A percentile compares a stretch with the other conserved stretches of the same genome.
phyloP scores from a whole-genome alignment of 2,797 vertebrate genomes.

The Peromyscus eremicus region DNA sequence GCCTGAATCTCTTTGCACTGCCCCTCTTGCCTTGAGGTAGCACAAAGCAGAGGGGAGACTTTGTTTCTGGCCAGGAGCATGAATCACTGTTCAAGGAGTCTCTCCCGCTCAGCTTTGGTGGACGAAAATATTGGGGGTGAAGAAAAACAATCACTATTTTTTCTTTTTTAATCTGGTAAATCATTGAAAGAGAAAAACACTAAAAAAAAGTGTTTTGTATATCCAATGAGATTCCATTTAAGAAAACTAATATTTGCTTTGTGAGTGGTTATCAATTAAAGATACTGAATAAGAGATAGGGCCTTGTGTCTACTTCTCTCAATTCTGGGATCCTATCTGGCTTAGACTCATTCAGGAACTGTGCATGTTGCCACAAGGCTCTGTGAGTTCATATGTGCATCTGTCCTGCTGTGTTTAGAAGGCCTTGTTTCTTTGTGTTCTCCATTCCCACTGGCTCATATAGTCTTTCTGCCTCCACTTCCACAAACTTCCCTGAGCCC shows the following conservation, averaged over 20 bases:
- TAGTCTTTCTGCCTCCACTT: background rate
- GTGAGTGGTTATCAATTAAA: background rate
- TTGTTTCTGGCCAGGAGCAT: slow-evolving; percentile 53
- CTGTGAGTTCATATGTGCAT: background rate
- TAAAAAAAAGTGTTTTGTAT: background rate
- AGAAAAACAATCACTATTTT: slow-evolving; percentile 82
- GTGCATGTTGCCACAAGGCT: background rate
- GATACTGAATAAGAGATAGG: background rate
- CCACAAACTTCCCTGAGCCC: background rate
- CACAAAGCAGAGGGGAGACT: background rate
- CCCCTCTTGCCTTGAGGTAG: background rate
- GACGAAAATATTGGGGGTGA: slow-evolving; percentile 80
- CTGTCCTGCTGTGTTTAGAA: background rate
- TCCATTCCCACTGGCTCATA: background rate
- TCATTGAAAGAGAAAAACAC: slow-evolving; percentile 83
- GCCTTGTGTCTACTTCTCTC: background rate
- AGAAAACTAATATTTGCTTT: background rate
- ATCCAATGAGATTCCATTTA: background rate
- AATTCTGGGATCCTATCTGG: background rate
- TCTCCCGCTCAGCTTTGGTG: slow-evolving; percentile 81
- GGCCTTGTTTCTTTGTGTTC: background rate
- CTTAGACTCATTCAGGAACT: background rate
- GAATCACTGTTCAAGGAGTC: slow-evolving; percentile 57
- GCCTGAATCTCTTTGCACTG: slow-evolving; percentile 8
- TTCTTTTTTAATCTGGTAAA: slow-evolving; percentile 83